phyloP scores from a whole-genome alignment of 2,113 vertebrate genomes.

The Epinephelus cyanopodus region DNA sequence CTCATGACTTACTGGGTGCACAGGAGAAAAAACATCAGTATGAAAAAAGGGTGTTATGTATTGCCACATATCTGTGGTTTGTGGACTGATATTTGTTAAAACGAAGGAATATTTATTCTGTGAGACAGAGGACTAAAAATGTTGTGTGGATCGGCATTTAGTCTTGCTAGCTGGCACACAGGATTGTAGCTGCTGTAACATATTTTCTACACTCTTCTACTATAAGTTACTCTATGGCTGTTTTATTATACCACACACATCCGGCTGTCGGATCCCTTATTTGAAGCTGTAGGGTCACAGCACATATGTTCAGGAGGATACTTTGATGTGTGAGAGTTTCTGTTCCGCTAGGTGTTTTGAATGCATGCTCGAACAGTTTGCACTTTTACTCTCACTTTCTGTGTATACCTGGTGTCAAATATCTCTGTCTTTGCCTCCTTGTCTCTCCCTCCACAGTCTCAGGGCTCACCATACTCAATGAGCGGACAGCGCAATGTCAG shows the following conservation, averaged over 20 bases:
- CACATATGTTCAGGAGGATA: not conserved
- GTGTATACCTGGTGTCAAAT: conserved; percentile 26
- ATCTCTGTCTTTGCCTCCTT: conserved; percentile 16
- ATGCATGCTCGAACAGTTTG: not conserved
- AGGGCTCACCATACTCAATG: conserved; percentile 98
- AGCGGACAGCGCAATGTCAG: conserved; percentile 99
- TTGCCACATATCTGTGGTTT: not conserved
- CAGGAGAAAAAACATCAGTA: not conserved
- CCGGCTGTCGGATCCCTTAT: not conserved
- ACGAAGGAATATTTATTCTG: not conserved
- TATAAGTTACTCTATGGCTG: not conserved
- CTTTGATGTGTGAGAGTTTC: conserved; percentile 2
- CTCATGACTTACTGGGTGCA: not conserved
- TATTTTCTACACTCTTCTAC: not conserved
- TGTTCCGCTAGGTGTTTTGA: not conserved
- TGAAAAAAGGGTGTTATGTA: not conserved
- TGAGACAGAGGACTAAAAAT: not conserved
- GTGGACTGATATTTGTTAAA: not conserved
- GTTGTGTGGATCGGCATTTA: not conserved
- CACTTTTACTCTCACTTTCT: conserved; percentile 30
- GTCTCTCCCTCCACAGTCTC: conserved; percentile 84
- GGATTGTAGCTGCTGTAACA: not conserved
- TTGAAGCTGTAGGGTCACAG: not conserved
- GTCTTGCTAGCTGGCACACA: not conserved
- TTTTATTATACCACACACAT: not conserved